Percentiles rank a stretch among this genome's conserved stretches.
Evolutionary conservation across 2,888 invertebrate genomes (phyloP).

Genomic region (Rhagium mordax): DNA sequence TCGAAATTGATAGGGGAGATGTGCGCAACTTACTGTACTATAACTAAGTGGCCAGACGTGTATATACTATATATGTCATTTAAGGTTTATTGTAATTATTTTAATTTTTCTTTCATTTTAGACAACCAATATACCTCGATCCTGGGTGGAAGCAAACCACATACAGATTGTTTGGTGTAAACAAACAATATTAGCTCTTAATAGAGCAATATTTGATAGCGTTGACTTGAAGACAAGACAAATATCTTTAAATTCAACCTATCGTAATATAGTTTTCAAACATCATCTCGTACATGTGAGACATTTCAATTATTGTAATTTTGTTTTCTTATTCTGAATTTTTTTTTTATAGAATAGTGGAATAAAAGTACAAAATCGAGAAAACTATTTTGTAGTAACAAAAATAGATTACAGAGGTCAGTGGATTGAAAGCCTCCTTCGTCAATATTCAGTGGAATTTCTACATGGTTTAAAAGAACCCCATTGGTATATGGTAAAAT

Average conservation of each 20-base stretch:
- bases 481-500: constrained; percentile 75
- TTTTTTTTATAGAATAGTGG: constrained; percentile 62
- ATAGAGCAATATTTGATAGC: constrained; percentile 86
- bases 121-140: constrained; percentile 84
- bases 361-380: constrained; percentile 57
- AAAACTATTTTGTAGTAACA: constrained; percentile 62
- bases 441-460: constrained; percentile 68
- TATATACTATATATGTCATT: too few relatives aligned
- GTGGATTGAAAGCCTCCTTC: constrained; percentile 72
- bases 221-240: constrained; percentile 75
- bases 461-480: constrained; percentile 60
- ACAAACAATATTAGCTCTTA: constrained; percentile 85
- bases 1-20: too few relatives aligned
- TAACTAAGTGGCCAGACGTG: too few relatives aligned
- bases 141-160: constrained; percentile 93
- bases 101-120: constrained; percentile 60
- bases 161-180: constrained; percentile 95
- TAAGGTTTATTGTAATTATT: too few relatives aligned
- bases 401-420: constrained; percentile 67
- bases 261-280: constrained; percentile 69
- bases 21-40: too few relatives aligned
- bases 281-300: constrained; percentile 73
- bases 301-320: constrained; percentile 37
- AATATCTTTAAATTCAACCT: constrained; percentile 66
- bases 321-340: constrained; percentile 6